phyloP scores from a whole-genome alignment of 1,140 invertebrate genomes.

The Listronotus bonariensis region DNA sequence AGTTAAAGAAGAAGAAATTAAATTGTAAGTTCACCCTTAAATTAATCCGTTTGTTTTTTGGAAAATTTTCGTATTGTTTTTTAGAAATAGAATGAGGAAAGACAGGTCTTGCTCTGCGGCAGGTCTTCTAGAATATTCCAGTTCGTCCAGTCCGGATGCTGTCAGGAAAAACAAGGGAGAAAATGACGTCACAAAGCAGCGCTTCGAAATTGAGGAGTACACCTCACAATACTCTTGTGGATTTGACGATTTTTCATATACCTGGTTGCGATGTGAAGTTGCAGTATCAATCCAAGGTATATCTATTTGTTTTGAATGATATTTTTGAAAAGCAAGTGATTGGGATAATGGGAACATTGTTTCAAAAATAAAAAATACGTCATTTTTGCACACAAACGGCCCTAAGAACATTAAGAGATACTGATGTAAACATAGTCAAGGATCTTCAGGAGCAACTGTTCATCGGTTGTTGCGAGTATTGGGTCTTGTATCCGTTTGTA shows the following conservation, averaged over 20 bases:
- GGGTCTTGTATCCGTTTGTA: too few species aligned
- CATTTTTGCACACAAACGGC: too few species aligned
- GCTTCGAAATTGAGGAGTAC: slow-evolving; percentile 58
- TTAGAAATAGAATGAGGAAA: slow-evolving; percentile 64
- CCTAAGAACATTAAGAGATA: too few species aligned
- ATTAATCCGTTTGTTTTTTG: neutral
- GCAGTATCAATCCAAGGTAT: slow-evolving; percentile 85
- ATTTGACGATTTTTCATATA: slow-evolving; percentile 92
- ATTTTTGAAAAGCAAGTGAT: too few species aligned
- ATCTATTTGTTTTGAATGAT: too few species aligned
- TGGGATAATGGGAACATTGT: too few species aligned
- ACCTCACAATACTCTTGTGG: slow-evolving; percentile 64
- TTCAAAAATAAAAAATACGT: too few species aligned
- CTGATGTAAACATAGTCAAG: too few species aligned
- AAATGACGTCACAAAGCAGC: slow-evolving; percentile 57
- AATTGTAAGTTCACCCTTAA: slow-evolving; percentile 55
- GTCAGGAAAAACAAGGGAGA: slow-evolving; percentile 59
- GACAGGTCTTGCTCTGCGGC: slow-evolving; percentile 73
- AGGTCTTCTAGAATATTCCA: slow-evolving; percentile 68
- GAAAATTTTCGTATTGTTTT: slow-evolving; percentile 20
- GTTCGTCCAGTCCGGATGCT: slow-evolving; percentile 58
- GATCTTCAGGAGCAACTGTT: too few species aligned
- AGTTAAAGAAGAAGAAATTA: slow-evolving; percentile 71
- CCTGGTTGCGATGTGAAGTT: slow-evolving; percentile 94
- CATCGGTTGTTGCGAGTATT: too few species aligned